These are phyloP conservation scores for Mormyrops attenuatus DNA, from an alignment of 2,797 vertebrate species.

Conservation along the genomic window DNA sequence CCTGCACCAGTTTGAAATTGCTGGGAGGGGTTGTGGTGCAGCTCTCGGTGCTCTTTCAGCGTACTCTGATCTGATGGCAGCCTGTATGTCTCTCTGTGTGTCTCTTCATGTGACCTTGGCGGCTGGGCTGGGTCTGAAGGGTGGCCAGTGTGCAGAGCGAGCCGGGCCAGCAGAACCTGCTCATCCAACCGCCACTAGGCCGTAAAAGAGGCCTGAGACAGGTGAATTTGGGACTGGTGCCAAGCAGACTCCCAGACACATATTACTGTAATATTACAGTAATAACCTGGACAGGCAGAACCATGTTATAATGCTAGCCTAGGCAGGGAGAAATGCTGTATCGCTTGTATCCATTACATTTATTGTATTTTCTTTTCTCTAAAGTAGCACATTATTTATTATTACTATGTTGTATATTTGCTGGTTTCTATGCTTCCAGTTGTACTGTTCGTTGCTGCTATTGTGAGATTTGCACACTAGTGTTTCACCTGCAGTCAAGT, in stretches of 20 bases:
- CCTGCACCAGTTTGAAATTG: conserved; percentile 12
- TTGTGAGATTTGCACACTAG: neutral
- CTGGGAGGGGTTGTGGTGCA: neutral
- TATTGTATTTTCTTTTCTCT: neutral
- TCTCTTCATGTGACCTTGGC: neutral
- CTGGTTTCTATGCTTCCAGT: neutral
- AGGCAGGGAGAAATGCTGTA: neutral
- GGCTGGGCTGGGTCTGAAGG: conserved; percentile 60
- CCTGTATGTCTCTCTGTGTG: conserved; percentile 12
- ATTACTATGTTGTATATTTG: neutral
- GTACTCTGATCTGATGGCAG: neutral
- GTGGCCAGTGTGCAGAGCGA: conserved; percentile 97
- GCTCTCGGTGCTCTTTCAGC: neutral
- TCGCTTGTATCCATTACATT: neutral
- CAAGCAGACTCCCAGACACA: neutral
- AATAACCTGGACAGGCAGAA: neutral
- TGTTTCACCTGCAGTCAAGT: neutral
- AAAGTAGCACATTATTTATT: neutral
- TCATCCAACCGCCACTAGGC: conserved; percentile 87
- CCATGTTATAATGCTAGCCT: neutral
- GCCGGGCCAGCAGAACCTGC: conserved; percentile 91
- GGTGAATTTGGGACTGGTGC: conserved; percentile 57
- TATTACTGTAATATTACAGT: neutral
- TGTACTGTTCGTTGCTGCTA: neutral
- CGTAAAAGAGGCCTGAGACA: conserved; percentile 89